Evolutionary conservation across 1,140 invertebrate genomes (phyloP).

Genomic region (Bradysia coprophila): DNA sequence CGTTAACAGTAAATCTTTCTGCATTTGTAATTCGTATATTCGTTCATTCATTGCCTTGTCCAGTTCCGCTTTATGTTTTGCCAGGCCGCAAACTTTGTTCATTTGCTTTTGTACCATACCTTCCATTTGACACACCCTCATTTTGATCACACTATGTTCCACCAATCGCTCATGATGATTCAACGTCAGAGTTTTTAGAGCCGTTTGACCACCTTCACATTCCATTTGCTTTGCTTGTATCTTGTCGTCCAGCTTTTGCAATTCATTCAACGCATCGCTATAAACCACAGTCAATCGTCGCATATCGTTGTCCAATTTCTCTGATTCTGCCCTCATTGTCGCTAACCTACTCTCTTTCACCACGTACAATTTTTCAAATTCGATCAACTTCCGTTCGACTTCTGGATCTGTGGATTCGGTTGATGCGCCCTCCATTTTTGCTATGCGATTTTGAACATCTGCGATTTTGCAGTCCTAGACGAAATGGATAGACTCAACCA

Average conservation of each 20-base stretch:
- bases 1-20: constrained; percentile 30
- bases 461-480: background rate
- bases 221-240: constrained; percentile 25
- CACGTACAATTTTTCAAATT: background rate
- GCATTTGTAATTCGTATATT: constrained; percentile 31
- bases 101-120: constrained; percentile 30
- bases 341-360: background rate
- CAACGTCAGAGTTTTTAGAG: constrained; percentile 24
- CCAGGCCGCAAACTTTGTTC: constrained; percentile 33
- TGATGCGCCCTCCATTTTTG: background rate
- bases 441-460: background rate
- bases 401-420: background rate
- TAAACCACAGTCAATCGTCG: constrained; percentile 23
- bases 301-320: constrained; percentile 31
- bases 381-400: background rate
- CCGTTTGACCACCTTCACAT: constrained; percentile 33
- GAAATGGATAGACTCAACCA: too few species aligned
- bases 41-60: constrained; percentile 37
- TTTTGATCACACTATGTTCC: constrained; percentile 35
- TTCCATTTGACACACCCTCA: constrained; percentile 33
- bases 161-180: constrained; percentile 35
- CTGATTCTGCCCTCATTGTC: constrained; percentile 28
- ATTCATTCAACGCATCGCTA: constrained; percentile 12
- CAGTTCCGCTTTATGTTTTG: constrained; percentile 34
- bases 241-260: constrained; percentile 17